A percentile compares a stretch with the other conserved stretches of the same genome.
phyloP scores from a whole-genome alignment of 2,113 vertebrate species.

The Argyrosomus japonicus region DNA sequence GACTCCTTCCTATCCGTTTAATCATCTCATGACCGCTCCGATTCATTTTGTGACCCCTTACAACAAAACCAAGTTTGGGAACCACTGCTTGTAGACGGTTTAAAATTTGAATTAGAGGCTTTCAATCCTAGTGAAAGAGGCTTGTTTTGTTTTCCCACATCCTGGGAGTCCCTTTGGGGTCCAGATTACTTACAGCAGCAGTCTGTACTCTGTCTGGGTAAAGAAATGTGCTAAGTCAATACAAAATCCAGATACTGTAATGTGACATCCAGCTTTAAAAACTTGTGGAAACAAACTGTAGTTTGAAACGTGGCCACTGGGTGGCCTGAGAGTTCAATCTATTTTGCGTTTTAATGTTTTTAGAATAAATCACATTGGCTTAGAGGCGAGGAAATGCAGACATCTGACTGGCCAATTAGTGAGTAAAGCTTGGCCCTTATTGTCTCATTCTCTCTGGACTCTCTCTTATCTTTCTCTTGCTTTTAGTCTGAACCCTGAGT shows the following conservation, averaged over 20 bases:
- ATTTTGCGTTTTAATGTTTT: not conserved
- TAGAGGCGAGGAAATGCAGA: not conserved
- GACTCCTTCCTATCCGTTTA: too few species aligned
- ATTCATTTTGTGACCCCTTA: too few species aligned
- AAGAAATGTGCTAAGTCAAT: too few species aligned
- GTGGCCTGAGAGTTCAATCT: not conserved
- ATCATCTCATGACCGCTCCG: too few species aligned
- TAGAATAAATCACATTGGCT: not conserved
- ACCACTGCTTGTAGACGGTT: not conserved
- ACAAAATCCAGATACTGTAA: not conserved
- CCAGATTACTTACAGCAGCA: not conserved
- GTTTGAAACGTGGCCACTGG: constrained; percentile 6
- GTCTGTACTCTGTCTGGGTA: not conserved
- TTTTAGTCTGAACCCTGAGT: not conserved
- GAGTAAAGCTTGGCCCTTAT: not conserved
- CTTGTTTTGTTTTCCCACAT: not conserved
- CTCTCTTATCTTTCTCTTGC: not conserved
- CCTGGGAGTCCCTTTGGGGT: not conserved
- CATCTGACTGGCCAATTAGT: not conserved
- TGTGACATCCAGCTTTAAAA: not conserved
- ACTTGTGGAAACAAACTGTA: not conserved
- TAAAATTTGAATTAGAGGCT: not conserved
- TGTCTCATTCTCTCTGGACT: not conserved
- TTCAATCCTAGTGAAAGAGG: not conserved
- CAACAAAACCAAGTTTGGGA: not conserved